Percentiles rank a stretch among this genome's conserved stretches.
Evolutionary conservation across 2,888 invertebrate genomes (phyloP).

Genomic region (Sthenelais limicola): DNA sequence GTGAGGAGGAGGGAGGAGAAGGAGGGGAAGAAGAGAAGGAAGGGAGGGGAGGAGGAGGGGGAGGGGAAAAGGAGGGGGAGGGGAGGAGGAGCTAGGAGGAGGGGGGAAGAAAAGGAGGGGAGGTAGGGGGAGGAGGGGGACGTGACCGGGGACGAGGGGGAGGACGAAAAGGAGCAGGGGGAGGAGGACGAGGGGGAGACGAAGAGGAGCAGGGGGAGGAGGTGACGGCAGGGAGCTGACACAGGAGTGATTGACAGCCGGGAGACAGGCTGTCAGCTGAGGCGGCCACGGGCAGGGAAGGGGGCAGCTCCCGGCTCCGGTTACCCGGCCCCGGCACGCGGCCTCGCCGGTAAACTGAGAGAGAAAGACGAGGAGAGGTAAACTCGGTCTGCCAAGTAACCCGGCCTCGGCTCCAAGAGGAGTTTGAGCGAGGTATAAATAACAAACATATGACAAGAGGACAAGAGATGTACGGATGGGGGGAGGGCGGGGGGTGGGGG

Average conservation of each 20-base stretch:
- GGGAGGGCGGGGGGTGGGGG: too few species aligned
- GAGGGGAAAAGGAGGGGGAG: too few species aligned
- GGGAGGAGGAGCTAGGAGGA: slow-evolving; percentile 9
- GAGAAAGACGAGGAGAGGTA: slow-evolving; percentile 25
- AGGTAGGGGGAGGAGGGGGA: not conserved
- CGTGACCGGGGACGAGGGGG: not conserved
- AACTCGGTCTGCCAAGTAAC: too few species aligned
- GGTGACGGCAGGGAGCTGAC: not conserved
- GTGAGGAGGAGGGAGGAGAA: not conserved
- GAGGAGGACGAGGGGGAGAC: not conserved
- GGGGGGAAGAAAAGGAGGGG: slow-evolving; percentile 4
- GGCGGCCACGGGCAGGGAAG: not conserved
- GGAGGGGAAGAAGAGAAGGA: not conserved
- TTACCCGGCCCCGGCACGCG: slow-evolving; percentile 31
- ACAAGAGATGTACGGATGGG: too few species aligned
- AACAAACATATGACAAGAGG: too few species aligned
- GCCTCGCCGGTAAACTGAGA: slow-evolving; percentile 25
- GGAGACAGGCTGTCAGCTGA: slow-evolving; percentile 33
- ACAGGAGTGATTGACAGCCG: slow-evolving; percentile 11
- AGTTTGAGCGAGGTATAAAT: too few species aligned
- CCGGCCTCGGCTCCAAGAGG: too few species aligned
- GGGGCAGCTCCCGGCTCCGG: slow-evolving; percentile 5
- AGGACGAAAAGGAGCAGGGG: not conserved
- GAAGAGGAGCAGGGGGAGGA: not conserved
- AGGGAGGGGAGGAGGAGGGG: not conserved